Conservation (phyloP, 1,140 invertebrate species). For the Aphis gossypii region DNA sequence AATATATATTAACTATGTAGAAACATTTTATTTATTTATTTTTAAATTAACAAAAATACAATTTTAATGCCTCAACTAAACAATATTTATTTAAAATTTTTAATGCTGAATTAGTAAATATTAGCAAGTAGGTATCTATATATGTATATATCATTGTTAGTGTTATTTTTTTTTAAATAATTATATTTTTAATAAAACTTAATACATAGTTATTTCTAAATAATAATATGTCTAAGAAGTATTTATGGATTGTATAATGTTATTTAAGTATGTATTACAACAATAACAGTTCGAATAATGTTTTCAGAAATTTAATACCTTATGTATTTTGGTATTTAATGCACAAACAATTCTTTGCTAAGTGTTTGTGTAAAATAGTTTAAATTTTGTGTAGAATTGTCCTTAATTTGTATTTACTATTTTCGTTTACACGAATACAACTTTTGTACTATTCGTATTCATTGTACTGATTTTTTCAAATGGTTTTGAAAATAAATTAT, state of each 20-base stretch:
- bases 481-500: neutral
- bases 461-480: neutral
- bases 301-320: neutral
- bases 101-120: neutral
- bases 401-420: too few relatives aligned
- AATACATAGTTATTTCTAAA: neutral
- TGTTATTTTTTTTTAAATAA: neutral
- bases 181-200: neutral
- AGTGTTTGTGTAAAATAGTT: neutral
- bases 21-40: neutral
- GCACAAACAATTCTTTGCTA: neutral
- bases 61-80: neutral
- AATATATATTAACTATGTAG: neutral
- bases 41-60: neutral
- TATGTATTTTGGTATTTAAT: neutral
- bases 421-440: neutral
- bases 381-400: neutral
- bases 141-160: neutral
- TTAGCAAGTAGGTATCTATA: neutral
- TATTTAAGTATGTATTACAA: neutral
- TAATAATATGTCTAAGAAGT: neutral
- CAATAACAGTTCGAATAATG: neutral
- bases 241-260: neutral
- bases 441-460: neutral
- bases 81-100: neutral